Evolutionary conservation across 2,888 invertebrate species (phyloP), one percentile per base, ranked within the genome.

Genomic region (Drosophila cognata): DNA sequence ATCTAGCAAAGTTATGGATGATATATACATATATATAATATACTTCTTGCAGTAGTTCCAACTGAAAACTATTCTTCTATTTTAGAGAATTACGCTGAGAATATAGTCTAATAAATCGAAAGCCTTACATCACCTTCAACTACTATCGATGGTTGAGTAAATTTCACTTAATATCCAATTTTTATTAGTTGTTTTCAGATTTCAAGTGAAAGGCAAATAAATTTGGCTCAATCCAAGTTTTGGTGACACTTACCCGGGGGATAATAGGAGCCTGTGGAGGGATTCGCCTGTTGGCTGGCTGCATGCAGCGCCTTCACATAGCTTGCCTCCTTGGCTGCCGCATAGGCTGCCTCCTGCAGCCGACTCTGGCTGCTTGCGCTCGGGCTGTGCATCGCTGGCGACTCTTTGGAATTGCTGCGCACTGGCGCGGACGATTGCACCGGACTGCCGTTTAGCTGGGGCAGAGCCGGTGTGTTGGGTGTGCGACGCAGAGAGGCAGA

Each of bases 181-280:
- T 21, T 7, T 13, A 25, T 7, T 13, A 1, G 6, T 46, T 13
- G 13, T 13, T 25, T 46, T 4, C 13, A 16, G 7, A 25, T 16
- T 46, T 25, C 16, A 25, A 25, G 16, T 8, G 16, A 16, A 25
- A 16, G 2, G 2, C 8, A 46, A 46, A 46, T 25, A 8, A 46
- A 13, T 16, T 25, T 29, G 18, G 2, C 10, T 5, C 6, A 50
- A 11, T 16, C 1, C 16, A 25, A 25, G 8, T 0, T 46, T 46
- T 51, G 51, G 10, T 29, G 51, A 29, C 28, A 16, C 77, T 87
- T 36, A 84, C 84, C 84, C 67, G 88, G 70, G 2, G 84, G 74
- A 68, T 96, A 94, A 90, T 95, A 96, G 53, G 90, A 89, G 46
- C 84, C 92, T 5, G 92, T 82, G 8, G 89, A 70, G 8, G 69